Evolutionary conservation across 2,113 vertebrate species (phyloP).

Genomic region (Gnathonemus echidnorhynchus): DNA sequence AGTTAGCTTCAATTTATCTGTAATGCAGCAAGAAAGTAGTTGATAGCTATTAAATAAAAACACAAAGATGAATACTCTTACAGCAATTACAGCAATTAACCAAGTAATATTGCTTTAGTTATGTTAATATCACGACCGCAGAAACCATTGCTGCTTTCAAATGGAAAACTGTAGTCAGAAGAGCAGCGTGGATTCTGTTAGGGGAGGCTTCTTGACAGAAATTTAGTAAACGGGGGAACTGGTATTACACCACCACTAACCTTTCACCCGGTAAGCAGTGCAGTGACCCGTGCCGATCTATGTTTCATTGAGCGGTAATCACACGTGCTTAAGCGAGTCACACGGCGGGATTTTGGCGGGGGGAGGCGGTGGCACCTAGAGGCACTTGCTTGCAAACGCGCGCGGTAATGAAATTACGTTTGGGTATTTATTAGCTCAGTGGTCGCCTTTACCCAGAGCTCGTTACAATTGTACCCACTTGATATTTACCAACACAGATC

Average conservation of each 20-base stretch:
- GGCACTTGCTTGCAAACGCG: background rate
- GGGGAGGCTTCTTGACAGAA: background rate
- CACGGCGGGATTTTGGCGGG: background rate
- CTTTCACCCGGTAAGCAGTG: background rate
- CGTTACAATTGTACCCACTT: background rate
- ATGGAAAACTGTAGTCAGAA: background rate
- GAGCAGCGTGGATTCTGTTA: background rate
- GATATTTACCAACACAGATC: background rate
- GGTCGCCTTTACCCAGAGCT: background rate
- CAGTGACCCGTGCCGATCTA: background rate
- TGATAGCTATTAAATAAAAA: background rate
- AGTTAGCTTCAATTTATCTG: background rate
- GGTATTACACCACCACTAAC: background rate
- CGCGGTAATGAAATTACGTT: background rate
- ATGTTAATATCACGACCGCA: background rate
- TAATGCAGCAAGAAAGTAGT: background rate
- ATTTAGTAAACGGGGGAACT: background rate
- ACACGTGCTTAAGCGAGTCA: background rate
- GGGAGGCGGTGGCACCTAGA: background rate
- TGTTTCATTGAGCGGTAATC: background rate
- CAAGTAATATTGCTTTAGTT: background rate
- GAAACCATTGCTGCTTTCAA: background rate
- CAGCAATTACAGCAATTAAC: background rate
- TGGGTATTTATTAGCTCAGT: conserved; percentile 3
- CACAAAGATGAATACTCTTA: background rate